Evolutionary conservation across 2,797 vertebrate species (phyloP).

Genomic region (Syncerus caffer): DNA sequence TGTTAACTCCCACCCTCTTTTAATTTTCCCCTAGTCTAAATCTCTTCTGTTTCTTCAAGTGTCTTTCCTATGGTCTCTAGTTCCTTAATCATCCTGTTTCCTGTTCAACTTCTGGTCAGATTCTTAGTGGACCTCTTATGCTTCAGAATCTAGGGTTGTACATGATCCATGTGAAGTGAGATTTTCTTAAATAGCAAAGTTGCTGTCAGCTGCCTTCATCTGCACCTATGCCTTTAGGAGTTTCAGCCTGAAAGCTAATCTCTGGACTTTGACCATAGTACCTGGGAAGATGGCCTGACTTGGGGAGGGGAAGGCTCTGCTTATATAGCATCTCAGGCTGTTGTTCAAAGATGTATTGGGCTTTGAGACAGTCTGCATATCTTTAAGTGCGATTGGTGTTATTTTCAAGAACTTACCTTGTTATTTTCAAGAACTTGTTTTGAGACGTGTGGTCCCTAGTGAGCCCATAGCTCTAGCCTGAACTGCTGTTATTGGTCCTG

Average conservation of each 20-base stretch:
- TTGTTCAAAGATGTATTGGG: not conserved
- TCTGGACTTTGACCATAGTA: not conserved
- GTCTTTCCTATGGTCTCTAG: not conserved
- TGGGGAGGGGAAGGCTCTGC: rapidly evolving
- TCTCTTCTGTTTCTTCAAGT: not conserved
- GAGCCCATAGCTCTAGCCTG: not conserved
- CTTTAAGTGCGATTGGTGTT: not conserved
- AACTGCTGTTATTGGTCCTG: not conserved
- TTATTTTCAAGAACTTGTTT: not conserved
- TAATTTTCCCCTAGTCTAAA: not conserved
- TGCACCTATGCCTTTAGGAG: not conserved
- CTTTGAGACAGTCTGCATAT: not conserved
- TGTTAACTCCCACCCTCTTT: not conserved
- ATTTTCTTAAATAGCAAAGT: not conserved
- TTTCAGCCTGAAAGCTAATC: not conserved
- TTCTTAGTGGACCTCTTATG: not conserved
- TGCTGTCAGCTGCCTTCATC: not conserved
- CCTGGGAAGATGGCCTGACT: not conserved
- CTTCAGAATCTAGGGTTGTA: not conserved
- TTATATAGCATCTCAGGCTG: not conserved
- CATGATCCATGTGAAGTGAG: not conserved
- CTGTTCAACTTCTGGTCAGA: not conserved
- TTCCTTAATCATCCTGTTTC: not conserved
- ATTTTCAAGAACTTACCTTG: not conserved
- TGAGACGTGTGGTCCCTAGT: not conserved